Conservation (phyloP, 2,797 vertebrate genomes). For the Pseudochirops corinnae region DNA sequence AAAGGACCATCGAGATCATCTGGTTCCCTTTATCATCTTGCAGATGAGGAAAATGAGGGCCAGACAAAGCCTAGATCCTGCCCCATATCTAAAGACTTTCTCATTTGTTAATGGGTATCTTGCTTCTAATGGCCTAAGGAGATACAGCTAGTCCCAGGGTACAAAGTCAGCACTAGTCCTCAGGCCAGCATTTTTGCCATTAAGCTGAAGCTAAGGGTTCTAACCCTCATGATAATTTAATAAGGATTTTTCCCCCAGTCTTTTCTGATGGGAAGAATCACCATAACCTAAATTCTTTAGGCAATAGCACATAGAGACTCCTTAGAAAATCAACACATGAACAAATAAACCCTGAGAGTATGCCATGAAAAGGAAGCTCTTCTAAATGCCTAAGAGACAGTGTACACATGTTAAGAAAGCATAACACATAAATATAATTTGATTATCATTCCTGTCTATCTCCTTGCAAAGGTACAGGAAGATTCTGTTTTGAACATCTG, state of each 20-base stretch:
- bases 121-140: neutral
- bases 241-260: neutral
- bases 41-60: neutral
- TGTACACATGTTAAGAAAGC: conserved; percentile 7
- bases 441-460: conserved; percentile 1
- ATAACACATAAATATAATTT: neutral
- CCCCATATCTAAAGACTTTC: neutral
- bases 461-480: neutral
- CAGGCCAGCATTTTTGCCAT: neutral
- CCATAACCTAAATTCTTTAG: conserved; percentile 14
- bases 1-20: neutral
- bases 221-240: neutral
- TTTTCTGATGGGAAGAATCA: neutral
- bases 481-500: conserved; percentile 13
- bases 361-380: neutral
- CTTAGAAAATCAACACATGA: neutral
- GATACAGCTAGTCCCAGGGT: neutral
- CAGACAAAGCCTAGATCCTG: neutral
- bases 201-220: neutral
- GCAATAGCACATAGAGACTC: conserved; percentile 43
- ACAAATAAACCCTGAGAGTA: conserved; percentile 16
- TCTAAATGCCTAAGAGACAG: neutral
- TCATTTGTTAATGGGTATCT: neutral
- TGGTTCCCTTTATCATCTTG: neutral
- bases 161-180: neutral